These are phyloP conservation scores for Motacilla alba DNA, from an alignment of 2,113 vertebrate genomes.

Conservation along the genomic window DNA sequence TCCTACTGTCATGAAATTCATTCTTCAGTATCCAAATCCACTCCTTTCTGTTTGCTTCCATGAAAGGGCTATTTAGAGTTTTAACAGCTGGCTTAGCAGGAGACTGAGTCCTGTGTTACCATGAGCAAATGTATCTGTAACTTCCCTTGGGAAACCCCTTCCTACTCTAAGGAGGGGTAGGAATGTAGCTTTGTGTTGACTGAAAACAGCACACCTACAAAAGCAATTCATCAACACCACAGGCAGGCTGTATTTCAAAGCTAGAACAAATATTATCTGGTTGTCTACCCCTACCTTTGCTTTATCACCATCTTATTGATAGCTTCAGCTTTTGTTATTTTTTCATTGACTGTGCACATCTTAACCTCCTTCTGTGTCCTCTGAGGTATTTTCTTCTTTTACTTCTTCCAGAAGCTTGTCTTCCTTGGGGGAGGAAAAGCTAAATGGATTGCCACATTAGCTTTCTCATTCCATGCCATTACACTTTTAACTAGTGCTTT, in stretches of 20 bases:
- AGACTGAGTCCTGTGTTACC: not conserved
- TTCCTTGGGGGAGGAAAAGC: not conserved
- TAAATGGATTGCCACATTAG: not conserved
- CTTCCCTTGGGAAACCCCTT: not conserved
- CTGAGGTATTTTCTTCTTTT: not conserved
- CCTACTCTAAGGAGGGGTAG: not conserved
- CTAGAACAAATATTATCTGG: not conserved
- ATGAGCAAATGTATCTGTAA: not conserved
- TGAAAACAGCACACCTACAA: not conserved
- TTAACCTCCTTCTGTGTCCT: not conserved
- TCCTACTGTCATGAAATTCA: not conserved
- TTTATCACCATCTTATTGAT: not conserved
- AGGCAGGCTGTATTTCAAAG: not conserved
- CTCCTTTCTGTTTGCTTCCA: not conserved
- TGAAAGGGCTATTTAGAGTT: not conserved
- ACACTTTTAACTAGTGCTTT: conserved; percentile 3
- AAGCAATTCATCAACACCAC: not conserved
- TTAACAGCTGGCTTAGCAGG: not conserved
- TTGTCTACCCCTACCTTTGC: not conserved
- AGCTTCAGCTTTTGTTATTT: not conserved
- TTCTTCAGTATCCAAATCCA: not conserved
- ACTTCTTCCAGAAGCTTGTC: not conserved
- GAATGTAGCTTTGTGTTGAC: not conserved
- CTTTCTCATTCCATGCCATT: not conserved
- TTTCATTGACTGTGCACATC: not conserved